Evolutionary conservation across 2,113 vertebrate genomes (phyloP), one percentile per base, ranked within the genome.

Genomic region (Platycercus adscitus): DNA sequence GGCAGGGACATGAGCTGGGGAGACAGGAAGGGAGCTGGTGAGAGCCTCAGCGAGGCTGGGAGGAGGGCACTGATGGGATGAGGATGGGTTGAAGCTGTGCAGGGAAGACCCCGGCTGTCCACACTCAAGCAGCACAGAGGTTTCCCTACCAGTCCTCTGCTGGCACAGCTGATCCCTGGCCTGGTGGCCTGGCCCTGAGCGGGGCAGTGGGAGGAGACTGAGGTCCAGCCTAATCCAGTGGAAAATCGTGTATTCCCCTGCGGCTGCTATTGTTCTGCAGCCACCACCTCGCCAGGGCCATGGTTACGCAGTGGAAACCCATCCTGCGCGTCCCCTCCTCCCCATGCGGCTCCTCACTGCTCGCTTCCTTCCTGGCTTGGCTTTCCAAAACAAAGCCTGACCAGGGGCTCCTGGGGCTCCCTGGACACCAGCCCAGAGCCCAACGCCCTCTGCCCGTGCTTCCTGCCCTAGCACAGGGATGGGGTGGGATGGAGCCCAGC

Each of bases 1-100:
- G 83, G 91, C 90, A 72, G 91, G 91, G 97, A 94, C 97, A 97
- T 97, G 50, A 91, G 96, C 96, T 97, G 96, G 17, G 91, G 82
- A 87, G 73, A 76, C 23, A 93, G 21, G 31, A 29, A 1, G 31
- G 5, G 28, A 47, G 60, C 28, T 8, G 76, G 12, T 29, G 61
- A 75, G 46, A 33, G 17, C 50, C 66, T 43, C 2, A 0, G 31
- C 0, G 1, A 28, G 71, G 89, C 9, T 7, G 46, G 35, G 65
- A 69, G 37, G 17, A 5, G 44, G n/a, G 47, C 0, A 2, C 31
- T 37, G 43, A 16, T 1, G 7, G 61, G 19, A 37, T 10, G 35
- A 39, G 5, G 47, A n/a, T 13, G 58, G 28, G 8, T 6, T 25
- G 35, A 81, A 86, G 4, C 39, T 4, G 2, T 20, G 23, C 23